These are phyloP conservation scores for Pedetes capensis DNA, from an alignment of 2,113 vertebrate species.

Conservation along the genomic window DNA sequence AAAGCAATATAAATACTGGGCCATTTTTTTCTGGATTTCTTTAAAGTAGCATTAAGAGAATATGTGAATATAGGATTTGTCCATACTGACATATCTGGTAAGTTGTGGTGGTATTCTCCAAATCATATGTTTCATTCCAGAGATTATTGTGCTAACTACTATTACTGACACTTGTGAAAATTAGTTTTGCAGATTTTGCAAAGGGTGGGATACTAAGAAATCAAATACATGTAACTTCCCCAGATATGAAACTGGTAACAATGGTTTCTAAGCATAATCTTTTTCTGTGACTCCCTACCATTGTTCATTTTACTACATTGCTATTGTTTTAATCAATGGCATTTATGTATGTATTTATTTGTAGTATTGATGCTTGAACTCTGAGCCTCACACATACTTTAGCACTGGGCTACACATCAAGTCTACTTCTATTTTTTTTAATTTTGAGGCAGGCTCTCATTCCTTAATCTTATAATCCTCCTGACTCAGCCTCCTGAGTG, in stretches of 20 bases:
- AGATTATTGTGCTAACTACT: not conserved
- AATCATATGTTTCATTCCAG: not conserved
- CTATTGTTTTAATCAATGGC: not conserved
- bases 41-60: not conserved
- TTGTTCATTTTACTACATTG: not conserved
- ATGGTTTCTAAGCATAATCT: not conserved
- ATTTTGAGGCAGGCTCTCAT: no score
- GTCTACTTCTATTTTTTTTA: no score
- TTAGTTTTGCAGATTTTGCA: not conserved
- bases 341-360: no score
- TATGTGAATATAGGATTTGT: not conserved
- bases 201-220: not conserved
- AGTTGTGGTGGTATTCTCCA: not conserved
- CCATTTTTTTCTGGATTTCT: not conserved
- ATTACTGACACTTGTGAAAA: not conserved
- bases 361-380: no score
- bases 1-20: not conserved
- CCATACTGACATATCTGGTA: not conserved
- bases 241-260: not conserved
- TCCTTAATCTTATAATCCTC: no score
- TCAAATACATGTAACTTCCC: not conserved
- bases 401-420: no score
- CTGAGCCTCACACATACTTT: no score
- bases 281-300: not conserved
- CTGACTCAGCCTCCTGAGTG: no score